Base-by-base conservation (phyloP, 2,113 vertebrate genomes). In the Rhipidura dahli region DNA sequence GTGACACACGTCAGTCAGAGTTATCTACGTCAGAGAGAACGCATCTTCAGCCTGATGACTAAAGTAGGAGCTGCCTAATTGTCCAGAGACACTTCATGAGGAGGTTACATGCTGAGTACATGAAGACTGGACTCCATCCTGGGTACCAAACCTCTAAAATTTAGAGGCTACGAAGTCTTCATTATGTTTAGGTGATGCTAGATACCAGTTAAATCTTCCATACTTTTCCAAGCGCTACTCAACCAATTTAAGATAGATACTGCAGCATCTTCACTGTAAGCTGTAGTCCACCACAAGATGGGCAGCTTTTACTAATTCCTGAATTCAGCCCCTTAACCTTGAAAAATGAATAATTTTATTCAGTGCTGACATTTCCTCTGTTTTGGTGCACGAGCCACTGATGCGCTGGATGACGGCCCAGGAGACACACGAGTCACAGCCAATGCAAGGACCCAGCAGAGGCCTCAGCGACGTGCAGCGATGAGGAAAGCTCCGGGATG, bases 21-120 rank as follows among this genome's bases (percentile, higher is more conserved):
- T 1, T 44, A 59, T 4, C 15, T 17, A 44, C 0, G 0, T 7
- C 39, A 71, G 33, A 60, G 21, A 30, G 66, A 83, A 10, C 1
- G 1, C 11, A 22, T 35, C 64, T 70, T 35, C 64, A 60, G n/a
- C 35, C 13, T 64, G 75, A 31, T 39, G 37, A 27, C 53, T 39
- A 11, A 44, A 61, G 59, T 0, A 75, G 40, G 33, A 94, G 44
- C 19, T 63, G 35, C 44, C 44, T 65, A 35, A 35, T 47, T 61
- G 19, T 77, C 42, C 47, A 49, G 39, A 44, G 35, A 87, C 33
- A 23, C 14, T 28, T 66, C 61, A 53, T 12, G 71, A 20, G 23
- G 39, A 85, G 30, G 5, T 64, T 51, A 35, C 6, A 3, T 15
- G 11, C 19, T 42, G 12, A 73, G 8, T 20, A 51, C 22, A 20